Evolutionary conservation across 1,140 invertebrate genomes (phyloP).

Genomic region (Andricus grossulariae): DNA sequence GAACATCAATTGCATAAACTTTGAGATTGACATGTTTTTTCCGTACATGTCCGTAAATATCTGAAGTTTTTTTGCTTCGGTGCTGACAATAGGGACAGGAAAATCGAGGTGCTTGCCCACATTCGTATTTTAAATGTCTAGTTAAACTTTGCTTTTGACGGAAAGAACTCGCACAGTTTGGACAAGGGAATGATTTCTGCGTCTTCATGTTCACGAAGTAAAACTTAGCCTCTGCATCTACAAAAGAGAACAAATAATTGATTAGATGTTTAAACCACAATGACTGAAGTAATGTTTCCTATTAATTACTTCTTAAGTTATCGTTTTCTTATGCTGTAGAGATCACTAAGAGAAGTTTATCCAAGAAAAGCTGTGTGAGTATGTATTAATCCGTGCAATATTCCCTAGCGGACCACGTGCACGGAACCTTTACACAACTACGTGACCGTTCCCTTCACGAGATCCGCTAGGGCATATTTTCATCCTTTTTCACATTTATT

Average conservation of each 20-base stretch:
- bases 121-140: conserved; percentile 73
- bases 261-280: neutral
- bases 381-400: too few relatives aligned
- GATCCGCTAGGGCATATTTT: too few relatives aligned
- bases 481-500: too few relatives aligned
- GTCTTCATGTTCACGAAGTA: neutral
- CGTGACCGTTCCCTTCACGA: too few relatives aligned
- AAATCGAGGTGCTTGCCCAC: conserved; percentile 71
- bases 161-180: conserved; percentile 39
- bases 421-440: too few relatives aligned
- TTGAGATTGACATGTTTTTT: conserved; percentile 24
- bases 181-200: conserved; percentile 15
- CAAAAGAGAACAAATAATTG: neutral
- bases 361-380: too few relatives aligned
- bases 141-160: conserved; percentile 67
- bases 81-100: conserved; percentile 71
- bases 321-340: too few relatives aligned
- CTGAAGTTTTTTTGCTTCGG: conserved; percentile 72
- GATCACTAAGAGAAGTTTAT: too few relatives aligned
- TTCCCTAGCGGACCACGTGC: too few relatives aligned
- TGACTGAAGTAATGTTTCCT: too few relatives aligned
- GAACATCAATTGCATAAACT: conserved; percentile 36
- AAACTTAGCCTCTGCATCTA: neutral
- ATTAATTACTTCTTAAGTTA: too few relatives aligned
- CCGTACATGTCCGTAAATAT: conserved; percentile 47